These are phyloP conservation scores for Xylocampa areola DNA, from an alignment of 2,888 invertebrate species.

Conservation along the genomic window DNA sequence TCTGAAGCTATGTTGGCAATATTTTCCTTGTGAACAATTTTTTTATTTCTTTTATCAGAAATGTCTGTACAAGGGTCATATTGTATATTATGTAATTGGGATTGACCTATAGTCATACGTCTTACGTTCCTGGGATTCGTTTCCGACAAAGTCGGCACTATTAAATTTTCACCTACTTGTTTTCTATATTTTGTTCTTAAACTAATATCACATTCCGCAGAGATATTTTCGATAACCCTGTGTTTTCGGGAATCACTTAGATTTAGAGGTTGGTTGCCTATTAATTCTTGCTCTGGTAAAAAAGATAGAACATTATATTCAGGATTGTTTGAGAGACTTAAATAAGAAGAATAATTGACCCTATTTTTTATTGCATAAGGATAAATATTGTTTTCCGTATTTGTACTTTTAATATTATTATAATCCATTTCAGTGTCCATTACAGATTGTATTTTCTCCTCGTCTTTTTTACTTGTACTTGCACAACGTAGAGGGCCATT, in stretches of 20 bases:
- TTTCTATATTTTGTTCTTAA: slow-evolving; percentile 67
- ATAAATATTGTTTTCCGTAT: slow-evolving; percentile 14
- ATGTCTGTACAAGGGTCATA: neutral
- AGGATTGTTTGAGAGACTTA: slow-evolving; percentile 4
- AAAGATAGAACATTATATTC: slow-evolving; percentile 4
- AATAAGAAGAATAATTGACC: slow-evolving; percentile 8
- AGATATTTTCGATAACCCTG: slow-evolving; percentile 48
- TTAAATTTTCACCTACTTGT: slow-evolving; percentile 65
- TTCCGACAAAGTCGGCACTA: slow-evolving; percentile 61
- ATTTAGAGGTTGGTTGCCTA: slow-evolving; percentile 22
- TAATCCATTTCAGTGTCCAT: neutral
- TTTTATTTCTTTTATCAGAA: neutral
- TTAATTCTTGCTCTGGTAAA: slow-evolving; percentile 17
- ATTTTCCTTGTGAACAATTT: slow-evolving; percentile 4
- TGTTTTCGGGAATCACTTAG: slow-evolving; percentile 15
- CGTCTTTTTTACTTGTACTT: slow-evolving; percentile 10
- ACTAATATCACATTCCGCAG: slow-evolving; percentile 65
- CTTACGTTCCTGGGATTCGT: slow-evolving; percentile 76
- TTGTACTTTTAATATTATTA: slow-evolving; percentile 5
- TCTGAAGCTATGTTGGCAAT: slow-evolving; percentile 16
- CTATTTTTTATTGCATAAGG: neutral
- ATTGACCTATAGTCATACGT: slow-evolving; percentile 73
- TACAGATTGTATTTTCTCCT: neutral
- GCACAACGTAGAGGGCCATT: slow-evolving; percentile 16
- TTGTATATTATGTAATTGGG: slow-evolving; percentile 33